Conservation (phyloP, 2,888 invertebrate genomes). For the Lasioglossum vierecki region DNA sequence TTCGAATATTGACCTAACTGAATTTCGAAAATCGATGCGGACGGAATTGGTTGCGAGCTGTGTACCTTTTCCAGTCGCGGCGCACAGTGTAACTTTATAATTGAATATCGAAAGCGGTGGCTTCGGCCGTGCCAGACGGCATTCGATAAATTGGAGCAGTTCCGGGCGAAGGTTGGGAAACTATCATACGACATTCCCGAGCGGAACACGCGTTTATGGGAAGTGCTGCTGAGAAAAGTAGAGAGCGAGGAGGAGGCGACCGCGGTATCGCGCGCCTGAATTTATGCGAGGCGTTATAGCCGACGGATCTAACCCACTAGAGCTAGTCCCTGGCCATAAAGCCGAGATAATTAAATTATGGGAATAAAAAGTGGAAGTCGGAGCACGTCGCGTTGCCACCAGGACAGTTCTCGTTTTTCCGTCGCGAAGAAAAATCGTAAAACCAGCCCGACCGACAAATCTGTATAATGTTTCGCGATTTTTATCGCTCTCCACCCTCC, state of each 20-base stretch:
- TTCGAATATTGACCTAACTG: slow-evolving; percentile 26
- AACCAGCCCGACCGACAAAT: slow-evolving; percentile 83
- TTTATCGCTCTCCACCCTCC: slow-evolving; percentile 77
- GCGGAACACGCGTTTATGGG: slow-evolving; percentile 69
- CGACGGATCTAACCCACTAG: slow-evolving; percentile 76
- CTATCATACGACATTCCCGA: slow-evolving; percentile 41
- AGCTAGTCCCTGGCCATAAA: slow-evolving; percentile 77
- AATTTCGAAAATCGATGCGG: slow-evolving; percentile 38
- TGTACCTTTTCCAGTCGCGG: background rate
- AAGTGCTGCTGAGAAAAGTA: slow-evolving; percentile 69
- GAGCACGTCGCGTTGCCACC: slow-evolving; percentile 42
- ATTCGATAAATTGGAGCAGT: slow-evolving; percentile 32
- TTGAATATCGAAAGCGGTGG: slow-evolving; percentile 52
- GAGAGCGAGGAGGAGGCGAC: slow-evolving; percentile 65
- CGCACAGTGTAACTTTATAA: slow-evolving; percentile 53
- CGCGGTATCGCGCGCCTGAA: slow-evolving; percentile 74
- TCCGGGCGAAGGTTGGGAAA: slow-evolving; percentile 32
- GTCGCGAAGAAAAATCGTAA: slow-evolving; percentile 82
- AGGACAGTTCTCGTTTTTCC: slow-evolving; percentile 44
- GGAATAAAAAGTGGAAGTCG: slow-evolving; percentile 73
- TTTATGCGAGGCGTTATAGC: slow-evolving; percentile 78
- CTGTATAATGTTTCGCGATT: slow-evolving; percentile 83
- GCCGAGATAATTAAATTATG: slow-evolving; percentile 83
- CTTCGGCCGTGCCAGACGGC: slow-evolving; percentile 20
- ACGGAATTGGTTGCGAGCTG: slow-evolving; percentile 8